phyloP scores from a whole-genome alignment of 2,888 invertebrate species.

The Zhuqinia jingwanae region DNA sequence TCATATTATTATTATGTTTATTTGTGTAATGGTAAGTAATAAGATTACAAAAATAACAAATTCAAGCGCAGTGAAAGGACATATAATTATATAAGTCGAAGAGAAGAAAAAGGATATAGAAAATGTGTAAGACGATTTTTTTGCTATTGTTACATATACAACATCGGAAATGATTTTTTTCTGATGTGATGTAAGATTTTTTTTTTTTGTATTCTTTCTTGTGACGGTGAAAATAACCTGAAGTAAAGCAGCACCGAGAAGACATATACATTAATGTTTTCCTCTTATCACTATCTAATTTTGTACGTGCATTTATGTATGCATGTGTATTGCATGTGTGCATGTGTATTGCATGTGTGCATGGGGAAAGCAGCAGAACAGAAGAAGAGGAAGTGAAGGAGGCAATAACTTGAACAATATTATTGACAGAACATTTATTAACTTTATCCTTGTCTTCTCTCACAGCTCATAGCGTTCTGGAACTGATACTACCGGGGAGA shows the following conservation, averaged over 20 bases:
- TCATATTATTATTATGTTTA: background rate
- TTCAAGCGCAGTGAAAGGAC: background rate
- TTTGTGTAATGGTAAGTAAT: conserved; percentile 12
- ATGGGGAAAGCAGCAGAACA: background rate
- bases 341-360: background rate
- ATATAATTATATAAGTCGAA: background rate
- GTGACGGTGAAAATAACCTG: background rate
- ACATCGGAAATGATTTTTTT: too few species aligned
- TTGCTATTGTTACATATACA: conserved; percentile 3
- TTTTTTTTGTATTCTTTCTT: too few species aligned
- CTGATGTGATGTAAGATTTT: too few species aligned
- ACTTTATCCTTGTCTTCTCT: conserved; percentile 55
- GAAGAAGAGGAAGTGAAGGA: conserved; percentile 42
- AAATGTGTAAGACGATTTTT: too few species aligned
- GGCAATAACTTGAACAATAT: conserved; percentile 69
- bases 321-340: background rate
- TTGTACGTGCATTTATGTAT: background rate
- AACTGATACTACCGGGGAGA: background rate
- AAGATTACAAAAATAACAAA: conserved; percentile 41
- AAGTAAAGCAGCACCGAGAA: background rate
- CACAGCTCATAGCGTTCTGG: background rate
- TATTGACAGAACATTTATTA: conserved; percentile 72
- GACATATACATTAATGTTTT: background rate
- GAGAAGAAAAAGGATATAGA: conserved; percentile 15
- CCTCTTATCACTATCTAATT: background rate